phyloP scores from a whole-genome alignment of 2,113 vertebrate species.

The Elephantulus edwardii region DNA sequence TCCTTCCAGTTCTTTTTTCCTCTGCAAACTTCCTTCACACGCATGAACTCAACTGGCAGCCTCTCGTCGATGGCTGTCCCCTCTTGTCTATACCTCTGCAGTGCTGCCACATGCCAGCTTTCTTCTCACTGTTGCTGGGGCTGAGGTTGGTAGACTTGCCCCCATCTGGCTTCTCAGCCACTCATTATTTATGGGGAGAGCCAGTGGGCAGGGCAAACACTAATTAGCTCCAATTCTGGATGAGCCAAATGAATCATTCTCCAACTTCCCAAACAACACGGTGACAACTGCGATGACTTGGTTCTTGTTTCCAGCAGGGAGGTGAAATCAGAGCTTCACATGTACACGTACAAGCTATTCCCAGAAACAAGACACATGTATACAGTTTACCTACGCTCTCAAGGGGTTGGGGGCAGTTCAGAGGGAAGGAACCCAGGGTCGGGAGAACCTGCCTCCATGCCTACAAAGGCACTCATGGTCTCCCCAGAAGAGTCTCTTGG shows the following conservation, averaged over 20 bases:
- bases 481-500: background rate
- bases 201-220: background rate
- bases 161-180: background rate
- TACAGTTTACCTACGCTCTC: slow-evolving; percentile 14
- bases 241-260: background rate
- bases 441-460: background rate
- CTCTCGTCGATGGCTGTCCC: background rate
- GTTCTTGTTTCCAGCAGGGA: slow-evolving; percentile 14
- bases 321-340: slow-evolving; percentile 1
- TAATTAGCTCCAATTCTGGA: background rate
- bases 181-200: background rate
- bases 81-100: background rate
- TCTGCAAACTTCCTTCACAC: background rate
- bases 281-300: background rate
- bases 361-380: slow-evolving; percentile 9
- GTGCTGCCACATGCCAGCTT: background rate
- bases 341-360: background rate
- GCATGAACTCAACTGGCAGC: too few species aligned
- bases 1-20: background rate
- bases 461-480: background rate
- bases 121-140: background rate
- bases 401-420: background rate
- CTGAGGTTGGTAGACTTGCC: background rate
- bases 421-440: background rate
- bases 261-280: background rate